Evolutionary conservation across 1,140 invertebrate genomes (phyloP).

Genomic region (Drosophila funebris): DNA sequence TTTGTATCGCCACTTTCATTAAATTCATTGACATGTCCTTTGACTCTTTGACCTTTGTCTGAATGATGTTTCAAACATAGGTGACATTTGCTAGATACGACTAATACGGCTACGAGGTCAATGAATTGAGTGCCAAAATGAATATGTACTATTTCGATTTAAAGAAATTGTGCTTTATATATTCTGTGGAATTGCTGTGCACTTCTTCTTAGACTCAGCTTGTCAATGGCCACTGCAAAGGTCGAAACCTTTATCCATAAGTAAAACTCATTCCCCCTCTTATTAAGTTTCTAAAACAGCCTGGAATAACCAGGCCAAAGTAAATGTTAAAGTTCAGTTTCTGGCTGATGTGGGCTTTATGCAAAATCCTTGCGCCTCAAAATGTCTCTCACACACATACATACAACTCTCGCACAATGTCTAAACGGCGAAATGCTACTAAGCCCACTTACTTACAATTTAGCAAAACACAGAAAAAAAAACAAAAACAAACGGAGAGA

Average conservation of each 20-base stretch:
- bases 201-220: neutral
- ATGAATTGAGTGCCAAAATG: no score
- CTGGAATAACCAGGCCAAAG: slow-evolving; percentile 7
- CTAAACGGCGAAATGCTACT: slow-evolving; percentile 79
- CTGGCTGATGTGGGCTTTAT: slow-evolving; percentile 66
- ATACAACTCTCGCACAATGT: slow-evolving; percentile 15
- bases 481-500: slow-evolving; percentile 33
- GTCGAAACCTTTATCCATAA: slow-evolving; percentile 57
- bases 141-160: neutral
- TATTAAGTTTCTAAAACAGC: neutral
- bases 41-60: slow-evolving; percentile 73
- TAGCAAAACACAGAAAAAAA: slow-evolving; percentile 63
- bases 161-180: neutral
- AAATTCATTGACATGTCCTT: slow-evolving; percentile 82
- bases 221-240: slow-evolving; percentile 1
- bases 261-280: neutral
- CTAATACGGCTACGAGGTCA: neutral
- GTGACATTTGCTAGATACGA: slow-evolving; percentile 44
- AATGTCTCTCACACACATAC: slow-evolving; percentile 48
- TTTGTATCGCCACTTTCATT: slow-evolving; percentile 50
- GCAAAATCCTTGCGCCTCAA: slow-evolving; percentile 66
- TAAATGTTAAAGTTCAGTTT: slow-evolving; percentile 68
- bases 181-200: neutral
- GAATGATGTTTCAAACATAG: slow-evolving; percentile 26
- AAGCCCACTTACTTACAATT: slow-evolving; percentile 82